Conservation (phyloP, 1,140 invertebrate species). For the Ctenoplectra terminalis region DNA sequence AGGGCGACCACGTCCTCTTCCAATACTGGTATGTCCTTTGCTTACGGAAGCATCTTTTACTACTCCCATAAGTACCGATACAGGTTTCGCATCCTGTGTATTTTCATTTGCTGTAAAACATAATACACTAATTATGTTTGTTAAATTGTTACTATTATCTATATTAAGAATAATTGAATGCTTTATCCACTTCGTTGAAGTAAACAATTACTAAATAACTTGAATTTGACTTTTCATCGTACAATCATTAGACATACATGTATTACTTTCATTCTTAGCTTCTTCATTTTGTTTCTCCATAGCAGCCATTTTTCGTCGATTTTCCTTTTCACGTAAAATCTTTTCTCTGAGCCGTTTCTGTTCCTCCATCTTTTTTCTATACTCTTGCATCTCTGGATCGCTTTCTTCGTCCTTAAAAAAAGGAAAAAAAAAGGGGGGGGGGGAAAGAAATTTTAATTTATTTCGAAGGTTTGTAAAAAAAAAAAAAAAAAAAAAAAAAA, state of each 20-base stretch:
- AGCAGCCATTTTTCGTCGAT: constrained; percentile 84
- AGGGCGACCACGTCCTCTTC: constrained; percentile 69
- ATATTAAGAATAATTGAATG: not conserved
- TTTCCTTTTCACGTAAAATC: constrained; percentile 85
- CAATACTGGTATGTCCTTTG: constrained; percentile 62
- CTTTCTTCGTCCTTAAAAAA: constrained; percentile 80
- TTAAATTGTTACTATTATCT: not conserved
- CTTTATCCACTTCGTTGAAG: not conserved
- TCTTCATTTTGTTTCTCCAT: constrained; percentile 79
- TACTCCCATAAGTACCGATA: constrained; percentile 60
- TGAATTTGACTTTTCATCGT: not conserved
- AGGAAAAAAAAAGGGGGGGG: too few relatives aligned
- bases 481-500: not conserved
- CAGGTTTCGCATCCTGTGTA: constrained; percentile 59
- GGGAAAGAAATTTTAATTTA: too few relatives aligned
- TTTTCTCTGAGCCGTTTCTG: constrained; percentile 86
- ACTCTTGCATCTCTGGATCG: constrained; percentile 86
- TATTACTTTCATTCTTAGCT: constrained; percentile 53
- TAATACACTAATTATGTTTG: not conserved
- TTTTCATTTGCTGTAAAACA: constrained; percentile 60
- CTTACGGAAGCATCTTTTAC: constrained; percentile 69
- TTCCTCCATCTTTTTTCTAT: constrained; percentile 86
- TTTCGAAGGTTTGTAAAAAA: not conserved
- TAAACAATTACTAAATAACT: not conserved
- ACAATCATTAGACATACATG: constrained; percentile 63